Base-by-base conservation (phyloP, 2,888 invertebrate species). In the Nebria brevicollis region DNA sequence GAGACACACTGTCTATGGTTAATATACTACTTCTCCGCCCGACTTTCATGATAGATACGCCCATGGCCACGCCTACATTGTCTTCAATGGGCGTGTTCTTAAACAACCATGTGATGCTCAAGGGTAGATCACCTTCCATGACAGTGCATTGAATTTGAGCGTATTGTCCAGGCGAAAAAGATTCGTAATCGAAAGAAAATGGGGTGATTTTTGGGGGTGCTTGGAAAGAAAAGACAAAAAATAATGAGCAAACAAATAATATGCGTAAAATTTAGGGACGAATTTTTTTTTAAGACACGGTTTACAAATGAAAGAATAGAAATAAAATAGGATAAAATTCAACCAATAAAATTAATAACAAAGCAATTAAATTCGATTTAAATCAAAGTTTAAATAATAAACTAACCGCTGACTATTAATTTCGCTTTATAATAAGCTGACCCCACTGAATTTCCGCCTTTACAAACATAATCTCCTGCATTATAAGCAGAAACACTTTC, bases 331-430 rank as follows among this genome's bases (percentile, higher is more conserved):
- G 34, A 34, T 2, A 34, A 34, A 34, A 34, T 5, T 34, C 34
- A 34, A 34, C 34, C 34, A 34, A 34, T 34, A 34, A 73, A 20
- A 26, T 77, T 41, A 10, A 13, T 26, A 41, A 25, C 42, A 20
- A 77, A 77, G 11, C 15, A 34, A 20, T 25, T 11, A 68, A 54
- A 4, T 2, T n/a, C 13, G 66, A 77, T 20, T 73, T 15, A 73
- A 73, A 73, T 4, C 26, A 41, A 10, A n/a, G 73, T 15, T 73
- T 41, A 41, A 73, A 68, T 11, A 2, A 11, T 73, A 26, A 79
- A 79, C 81, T 89, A 92, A 94, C 94, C 94, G 87, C 94, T 94
- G 86, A 94, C 93, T 87, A 92, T 90, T 87, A 94, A 91, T 66
- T 91, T 91, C 81, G 93, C 91, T 83, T 91, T 91, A 86, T 91